phyloP scores from a whole-genome alignment of 2,797 vertebrate species.

The Thaleichthys pacificus region DNA sequence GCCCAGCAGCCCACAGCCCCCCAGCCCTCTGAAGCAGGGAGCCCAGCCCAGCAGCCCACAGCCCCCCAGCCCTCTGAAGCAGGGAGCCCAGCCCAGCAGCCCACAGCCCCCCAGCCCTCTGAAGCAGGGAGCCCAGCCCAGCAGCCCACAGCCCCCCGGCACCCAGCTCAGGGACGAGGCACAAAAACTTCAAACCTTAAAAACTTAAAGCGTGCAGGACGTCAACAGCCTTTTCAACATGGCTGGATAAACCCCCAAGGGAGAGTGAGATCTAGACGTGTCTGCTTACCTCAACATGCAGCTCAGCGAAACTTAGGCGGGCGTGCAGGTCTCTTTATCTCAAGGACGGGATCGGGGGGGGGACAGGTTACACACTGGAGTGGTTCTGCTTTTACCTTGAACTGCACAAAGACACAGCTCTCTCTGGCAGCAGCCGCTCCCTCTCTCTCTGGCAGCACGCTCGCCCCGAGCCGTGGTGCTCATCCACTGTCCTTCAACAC shows the following conservation, averaged over 20 bases:
- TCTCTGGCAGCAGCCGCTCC: constrained; percentile 60
- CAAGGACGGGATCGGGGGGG: constrained; percentile 73
- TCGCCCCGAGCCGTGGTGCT: too few relatives aligned
- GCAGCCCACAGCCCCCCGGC: too few relatives aligned
- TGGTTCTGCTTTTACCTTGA: constrained; percentile 68
- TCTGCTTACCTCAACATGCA: constrained; percentile 55
- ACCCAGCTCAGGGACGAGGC: constrained; percentile 1
- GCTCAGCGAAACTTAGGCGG: constrained; percentile 56
- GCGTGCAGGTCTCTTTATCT: constrained; percentile 67
- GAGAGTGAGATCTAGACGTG: constrained; percentile 45
- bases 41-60: not conserved
- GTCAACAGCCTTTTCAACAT: constrained; percentile 12
- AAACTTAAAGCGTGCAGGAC: constrained; percentile 27
- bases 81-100: too few relatives aligned
- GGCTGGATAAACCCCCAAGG: constrained; percentile 10
- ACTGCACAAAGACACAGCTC: constrained; percentile 72
- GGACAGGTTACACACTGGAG: constrained; percentile 68
- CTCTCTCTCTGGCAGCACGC: too few relatives aligned
- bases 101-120: too few relatives aligned
- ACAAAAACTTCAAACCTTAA: constrained; percentile 20
- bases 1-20: too few relatives aligned
- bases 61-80: too few relatives aligned
- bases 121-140: too few relatives aligned
- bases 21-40: not conserved
- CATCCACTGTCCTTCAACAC: constrained; percentile 8